Conservation (phyloP, 2,888 invertebrate species). For the Phytoseiulus persimilis region DNA sequence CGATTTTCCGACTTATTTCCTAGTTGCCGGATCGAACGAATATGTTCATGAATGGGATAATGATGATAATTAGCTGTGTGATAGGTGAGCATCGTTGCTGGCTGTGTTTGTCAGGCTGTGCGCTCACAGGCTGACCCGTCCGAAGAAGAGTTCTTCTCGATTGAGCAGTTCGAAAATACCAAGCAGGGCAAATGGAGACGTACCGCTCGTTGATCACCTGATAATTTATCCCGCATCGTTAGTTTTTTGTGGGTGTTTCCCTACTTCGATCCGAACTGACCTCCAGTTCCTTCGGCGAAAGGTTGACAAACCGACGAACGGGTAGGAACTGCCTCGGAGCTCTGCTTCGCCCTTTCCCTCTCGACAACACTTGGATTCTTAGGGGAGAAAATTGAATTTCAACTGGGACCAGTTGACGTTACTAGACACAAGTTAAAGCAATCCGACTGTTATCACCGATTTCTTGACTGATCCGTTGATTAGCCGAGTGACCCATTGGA, state of each 20-base stretch:
- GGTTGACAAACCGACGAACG: not conserved
- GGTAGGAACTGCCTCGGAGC: not conserved
- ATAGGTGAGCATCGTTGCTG: not conserved
- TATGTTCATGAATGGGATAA: not conserved
- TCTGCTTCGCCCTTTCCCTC: not conserved
- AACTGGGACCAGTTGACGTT: not conserved
- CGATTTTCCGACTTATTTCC: not conserved
- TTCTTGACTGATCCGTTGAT: not conserved
- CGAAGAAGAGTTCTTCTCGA: not conserved
- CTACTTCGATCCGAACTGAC: not conserved
- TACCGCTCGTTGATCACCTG: not conserved
- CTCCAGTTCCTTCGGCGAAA: not conserved
- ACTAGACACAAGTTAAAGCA: not conserved
- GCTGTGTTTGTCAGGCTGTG: not conserved
- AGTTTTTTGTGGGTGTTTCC: not conserved
- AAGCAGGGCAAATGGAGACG: not conserved
- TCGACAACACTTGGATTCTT: not conserved
- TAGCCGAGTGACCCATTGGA: not conserved
- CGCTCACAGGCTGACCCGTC: not conserved
- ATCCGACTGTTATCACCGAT: not conserved
- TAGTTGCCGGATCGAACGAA: not conserved
- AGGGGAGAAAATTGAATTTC: not conserved
- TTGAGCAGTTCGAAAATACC: not conserved
- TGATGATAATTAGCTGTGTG: not conserved
- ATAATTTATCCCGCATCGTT: not conserved